Base-by-base conservation (phyloP, 1,140 invertebrate species). In the Rhizoglyphus robini region DNA sequence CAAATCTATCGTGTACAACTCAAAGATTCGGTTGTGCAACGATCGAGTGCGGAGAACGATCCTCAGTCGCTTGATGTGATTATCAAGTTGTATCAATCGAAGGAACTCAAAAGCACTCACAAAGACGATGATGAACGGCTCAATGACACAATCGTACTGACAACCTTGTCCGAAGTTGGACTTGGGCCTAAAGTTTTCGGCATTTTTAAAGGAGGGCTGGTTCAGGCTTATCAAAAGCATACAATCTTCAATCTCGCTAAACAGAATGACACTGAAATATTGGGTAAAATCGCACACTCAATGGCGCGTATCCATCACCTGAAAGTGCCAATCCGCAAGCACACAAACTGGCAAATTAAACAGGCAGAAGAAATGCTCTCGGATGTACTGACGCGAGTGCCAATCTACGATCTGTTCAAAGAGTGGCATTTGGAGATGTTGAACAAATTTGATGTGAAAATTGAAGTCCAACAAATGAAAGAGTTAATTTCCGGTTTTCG, bases 1-100 rank as follows among this genome's bases (percentile, higher is more conserved):
- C 61, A 63, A 49, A 4, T 63, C 13, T 63, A 63, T 29, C 31
- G 25, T 46, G 27, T 32, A 25, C 27, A 36, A 58, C 11, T 63
- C 4, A 13, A 13, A 8, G 20, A 25, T 60, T 11, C 8, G 8
- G 58, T 34, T 32, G 36, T 11, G 8, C 8, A 41, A 11, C 5
- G 5, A 8, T 8, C 11, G 4, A 54, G 23, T 8, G 51, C 8
- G 8, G 51, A 27, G 8, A 11, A 5, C 8, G 15, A 11, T 8
- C 23, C 47, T 4, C 18, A 41, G 4, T 38, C 32, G 29, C 4
- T 20, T 25, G 23, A 63, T 11, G 61, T 63, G 5, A 23, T 31
- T 13, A 23, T 63, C 5, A 63, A 36, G 32, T 36, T 63, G 36
- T 63, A 47, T 63, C 27, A 36, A 23, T 8, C 11, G 31, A 63